A percentile compares a stretch with the other conserved stretches of the same genome.
These are phyloP conservation scores for Diorhabda sublineata DNA, from an alignment of 1,140 invertebrate species.

Conservation along the genomic window DNA sequence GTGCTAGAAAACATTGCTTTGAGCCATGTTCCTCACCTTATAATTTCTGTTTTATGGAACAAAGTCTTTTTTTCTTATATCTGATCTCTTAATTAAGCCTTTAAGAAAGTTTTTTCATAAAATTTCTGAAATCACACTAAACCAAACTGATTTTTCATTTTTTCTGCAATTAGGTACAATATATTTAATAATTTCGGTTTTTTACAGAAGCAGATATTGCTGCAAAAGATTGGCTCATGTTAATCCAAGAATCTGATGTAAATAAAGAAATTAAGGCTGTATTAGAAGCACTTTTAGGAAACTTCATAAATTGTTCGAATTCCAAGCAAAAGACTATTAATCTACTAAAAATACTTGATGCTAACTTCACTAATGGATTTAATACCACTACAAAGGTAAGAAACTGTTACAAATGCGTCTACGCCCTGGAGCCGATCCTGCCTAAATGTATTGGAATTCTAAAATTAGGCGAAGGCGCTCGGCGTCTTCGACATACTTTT, in stretches of 20 bases:
- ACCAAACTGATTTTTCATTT: no score
- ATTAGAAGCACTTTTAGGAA: conserved; percentile 19
- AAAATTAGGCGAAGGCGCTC: no score
- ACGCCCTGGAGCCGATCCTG: no score
- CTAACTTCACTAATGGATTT: conserved; percentile 17
- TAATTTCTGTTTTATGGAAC: no score
- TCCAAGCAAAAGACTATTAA: conserved; percentile 22
- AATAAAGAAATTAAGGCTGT: conserved; percentile 19
- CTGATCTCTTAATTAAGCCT: no score
- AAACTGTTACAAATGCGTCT: background rate
- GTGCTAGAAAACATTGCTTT: no score
- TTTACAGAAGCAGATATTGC: conserved; percentile 26
- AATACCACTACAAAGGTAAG: conserved; percentile 10
- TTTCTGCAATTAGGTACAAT: background rate
- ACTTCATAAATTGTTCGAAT: conserved; percentile 21
- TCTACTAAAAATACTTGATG: conserved; percentile 19
- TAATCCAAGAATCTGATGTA: conserved; percentile 22
- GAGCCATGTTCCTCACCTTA: no score
- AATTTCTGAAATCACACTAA: no score
- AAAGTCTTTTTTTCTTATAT: no score
- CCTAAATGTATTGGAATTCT: no score
- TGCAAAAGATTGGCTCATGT: conserved; percentile 29
- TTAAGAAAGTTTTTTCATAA: no score
- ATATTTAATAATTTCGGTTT: conserved; percentile 6
- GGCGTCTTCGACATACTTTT: no score